Conservation (phyloP, 2,888 invertebrate genomes). For the Caenorhabditis sp. region DNA sequence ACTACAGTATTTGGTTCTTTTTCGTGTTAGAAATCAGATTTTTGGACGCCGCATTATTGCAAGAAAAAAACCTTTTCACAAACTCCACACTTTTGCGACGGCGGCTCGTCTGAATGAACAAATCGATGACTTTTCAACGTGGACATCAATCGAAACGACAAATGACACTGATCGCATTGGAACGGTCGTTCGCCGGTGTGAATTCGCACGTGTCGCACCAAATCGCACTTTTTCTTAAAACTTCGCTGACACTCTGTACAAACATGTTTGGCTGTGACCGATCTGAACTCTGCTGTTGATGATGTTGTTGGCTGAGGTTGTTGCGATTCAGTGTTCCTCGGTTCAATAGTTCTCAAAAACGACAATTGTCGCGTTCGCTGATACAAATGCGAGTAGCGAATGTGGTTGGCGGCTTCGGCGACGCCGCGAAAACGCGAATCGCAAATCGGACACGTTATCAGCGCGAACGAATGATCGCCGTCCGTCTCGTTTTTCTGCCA, state of each 20-base stretch:
- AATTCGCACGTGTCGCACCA: constrained; percentile 41
- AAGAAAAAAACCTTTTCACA: constrained; percentile 1
- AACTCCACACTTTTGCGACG: constrained; percentile 46
- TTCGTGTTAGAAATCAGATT: too few species aligned
- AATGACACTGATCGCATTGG: constrained; percentile 42
- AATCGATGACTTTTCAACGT: constrained; percentile 35
- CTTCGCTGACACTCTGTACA: constrained; percentile 23
- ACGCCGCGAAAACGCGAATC: constrained; percentile 28
- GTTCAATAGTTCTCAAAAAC: not conserved
- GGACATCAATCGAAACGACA: constrained; percentile 38
- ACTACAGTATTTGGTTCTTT: too few species aligned
- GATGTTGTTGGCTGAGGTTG: not conserved
- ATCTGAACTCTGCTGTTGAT: too few species aligned
- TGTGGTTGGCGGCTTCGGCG: constrained; percentile 39
- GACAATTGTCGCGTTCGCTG: constrained; percentile 1
- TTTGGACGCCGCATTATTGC: too few species aligned
- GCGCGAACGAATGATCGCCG: constrained; percentile 33
- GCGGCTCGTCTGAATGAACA: constrained; percentile 32
- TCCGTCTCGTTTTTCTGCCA: constrained; percentile 41
- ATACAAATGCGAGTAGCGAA: constrained; percentile 20
- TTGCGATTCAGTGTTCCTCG: not conserved
- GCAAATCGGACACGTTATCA: constrained; percentile 49
- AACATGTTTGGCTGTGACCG: constrained; percentile 3
- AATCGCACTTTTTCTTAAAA: constrained; percentile 42
- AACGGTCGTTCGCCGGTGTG: constrained; percentile 52